Percentiles rank a stretch among this genome's conserved stretches.
These are phyloP conservation scores for Schizotus pectinicornis DNA, from an alignment of 2,888 invertebrate species.

Conservation along the genomic window DNA sequence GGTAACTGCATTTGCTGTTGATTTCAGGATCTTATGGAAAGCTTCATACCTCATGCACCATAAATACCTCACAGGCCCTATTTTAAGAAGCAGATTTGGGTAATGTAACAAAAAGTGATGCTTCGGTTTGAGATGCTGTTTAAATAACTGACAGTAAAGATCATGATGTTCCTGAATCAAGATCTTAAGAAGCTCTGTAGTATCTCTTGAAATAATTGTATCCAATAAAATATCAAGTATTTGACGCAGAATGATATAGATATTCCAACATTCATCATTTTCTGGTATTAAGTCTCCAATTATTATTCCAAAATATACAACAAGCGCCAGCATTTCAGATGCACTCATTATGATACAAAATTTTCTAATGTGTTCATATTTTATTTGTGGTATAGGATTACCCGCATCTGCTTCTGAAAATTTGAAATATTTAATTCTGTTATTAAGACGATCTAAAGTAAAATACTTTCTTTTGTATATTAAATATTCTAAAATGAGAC, in stretches of 20 bases:
- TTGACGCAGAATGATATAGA: conserved; percentile 14
- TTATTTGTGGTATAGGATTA: too few species aligned
- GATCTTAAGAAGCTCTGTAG: not conserved
- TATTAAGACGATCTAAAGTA: conserved; percentile 10
- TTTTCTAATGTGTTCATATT: conserved; percentile 19
- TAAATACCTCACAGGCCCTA: conserved; percentile 18
- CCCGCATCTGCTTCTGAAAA: conserved; percentile 9
- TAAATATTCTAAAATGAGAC: conserved; percentile 7
- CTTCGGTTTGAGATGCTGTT: conserved; percentile 20
- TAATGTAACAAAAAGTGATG: conserved; percentile 21
- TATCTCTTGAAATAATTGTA: not conserved
- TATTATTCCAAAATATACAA: conserved; percentile 20
- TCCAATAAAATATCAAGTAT: conserved; percentile 15
- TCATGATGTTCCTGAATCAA: conserved; percentile 19
- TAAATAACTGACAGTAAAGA: conserved; percentile 12
- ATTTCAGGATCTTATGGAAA: too few species aligned
- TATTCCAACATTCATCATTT: conserved; percentile 15
- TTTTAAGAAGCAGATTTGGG: conserved; percentile 6
- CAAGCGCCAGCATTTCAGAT: conserved; percentile 25
- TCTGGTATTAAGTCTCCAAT: conserved; percentile 25
- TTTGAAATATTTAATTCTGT: conserved; percentile 13
- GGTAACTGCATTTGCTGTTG: too few species aligned
- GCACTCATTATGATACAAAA: conserved; percentile 17
- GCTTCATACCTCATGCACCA: too few species aligned
- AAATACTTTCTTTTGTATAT: conserved; percentile 14